Evolutionary conservation across 2,888 invertebrate genomes (phyloP).

Genomic region (Spodoptera picta): DNA sequence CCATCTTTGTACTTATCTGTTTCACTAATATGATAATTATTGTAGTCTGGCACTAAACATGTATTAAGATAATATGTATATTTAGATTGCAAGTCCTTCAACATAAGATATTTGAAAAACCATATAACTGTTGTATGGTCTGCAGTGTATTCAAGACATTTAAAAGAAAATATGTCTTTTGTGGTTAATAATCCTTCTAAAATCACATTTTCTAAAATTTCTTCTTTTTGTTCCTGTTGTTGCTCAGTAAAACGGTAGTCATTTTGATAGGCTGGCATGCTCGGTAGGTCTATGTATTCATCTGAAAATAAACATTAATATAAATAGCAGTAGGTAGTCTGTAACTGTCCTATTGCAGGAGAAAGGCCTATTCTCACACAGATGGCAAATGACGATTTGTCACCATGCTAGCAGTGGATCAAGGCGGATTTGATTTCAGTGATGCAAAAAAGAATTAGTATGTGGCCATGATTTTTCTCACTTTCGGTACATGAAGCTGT

Average conservation of each 20-base stretch:
- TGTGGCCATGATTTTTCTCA: too few species aligned
- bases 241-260: constrained; percentile 63
- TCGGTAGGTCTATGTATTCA: constrained; percentile 61
- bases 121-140: constrained; percentile 62
- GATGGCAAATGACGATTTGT: too few species aligned
- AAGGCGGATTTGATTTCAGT: too few species aligned
- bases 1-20: background rate
- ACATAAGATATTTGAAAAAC: constrained; percentile 66
- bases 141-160: constrained; percentile 60
- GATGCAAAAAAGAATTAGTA: too few species aligned
- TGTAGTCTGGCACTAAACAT: constrained; percentile 44
- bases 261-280: constrained; percentile 67
- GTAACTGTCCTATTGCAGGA: too few species aligned
- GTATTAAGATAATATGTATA: constrained; percentile 72
- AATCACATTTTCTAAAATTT: background rate
- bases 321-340: background rate
- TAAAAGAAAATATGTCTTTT: constrained; percentile 65
- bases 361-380: too few species aligned
- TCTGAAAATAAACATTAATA: constrained; percentile 53
- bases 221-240: constrained; percentile 8
- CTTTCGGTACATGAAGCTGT: too few species aligned
- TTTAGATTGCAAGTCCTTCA: constrained; percentile 64
- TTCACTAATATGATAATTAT: background rate
- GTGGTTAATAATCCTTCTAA: constrained; percentile 49
- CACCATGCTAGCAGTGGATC: too few species aligned